Conservation (phyloP, 2,888 invertebrate genomes). For the Baccha elongata region DNA sequence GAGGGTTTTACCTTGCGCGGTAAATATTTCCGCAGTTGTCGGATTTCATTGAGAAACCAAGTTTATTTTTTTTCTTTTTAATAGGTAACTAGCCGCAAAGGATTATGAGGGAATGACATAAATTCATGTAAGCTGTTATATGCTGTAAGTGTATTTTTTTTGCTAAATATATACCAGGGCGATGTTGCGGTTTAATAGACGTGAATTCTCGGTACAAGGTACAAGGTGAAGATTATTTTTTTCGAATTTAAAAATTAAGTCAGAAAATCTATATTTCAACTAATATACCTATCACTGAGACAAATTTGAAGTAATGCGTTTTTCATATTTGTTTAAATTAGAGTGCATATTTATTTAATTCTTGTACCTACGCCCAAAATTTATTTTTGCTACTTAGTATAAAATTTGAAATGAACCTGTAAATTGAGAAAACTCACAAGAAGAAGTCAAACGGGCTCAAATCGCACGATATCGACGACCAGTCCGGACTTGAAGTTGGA, state of each 20-base stretch:
- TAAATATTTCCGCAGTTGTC: conserved; percentile 53
- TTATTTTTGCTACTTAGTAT: too few relatives aligned
- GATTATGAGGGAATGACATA: conserved; percentile 4
- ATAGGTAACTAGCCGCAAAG: not conserved
- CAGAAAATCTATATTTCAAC: not conserved
- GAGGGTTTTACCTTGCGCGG: conserved; percentile 8
- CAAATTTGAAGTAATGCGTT: too few relatives aligned
- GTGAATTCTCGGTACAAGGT: not conserved
- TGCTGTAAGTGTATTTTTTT: not conserved
- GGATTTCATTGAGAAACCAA: conserved; percentile 30
- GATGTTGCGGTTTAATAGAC: not conserved
- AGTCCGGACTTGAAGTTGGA: too few relatives aligned
- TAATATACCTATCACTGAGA: too few relatives aligned
- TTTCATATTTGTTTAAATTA: too few relatives aligned
- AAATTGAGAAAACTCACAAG: too few relatives aligned
- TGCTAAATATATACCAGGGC: not conserved
- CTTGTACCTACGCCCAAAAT: too few relatives aligned
- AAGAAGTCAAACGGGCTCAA: too few relatives aligned
- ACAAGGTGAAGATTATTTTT: not conserved
- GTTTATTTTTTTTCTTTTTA: conserved; percentile 10
- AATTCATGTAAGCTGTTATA: conserved; percentile 7
- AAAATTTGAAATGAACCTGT: too few relatives aligned
- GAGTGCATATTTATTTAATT: too few relatives aligned
- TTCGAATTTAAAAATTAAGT: not conserved
- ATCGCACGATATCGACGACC: too few relatives aligned